Evolutionary conservation across 2,888 invertebrate genomes (phyloP), one percentile per base, ranked within the genome.

Genomic region (Eupeodes latifasciatus): DNA sequence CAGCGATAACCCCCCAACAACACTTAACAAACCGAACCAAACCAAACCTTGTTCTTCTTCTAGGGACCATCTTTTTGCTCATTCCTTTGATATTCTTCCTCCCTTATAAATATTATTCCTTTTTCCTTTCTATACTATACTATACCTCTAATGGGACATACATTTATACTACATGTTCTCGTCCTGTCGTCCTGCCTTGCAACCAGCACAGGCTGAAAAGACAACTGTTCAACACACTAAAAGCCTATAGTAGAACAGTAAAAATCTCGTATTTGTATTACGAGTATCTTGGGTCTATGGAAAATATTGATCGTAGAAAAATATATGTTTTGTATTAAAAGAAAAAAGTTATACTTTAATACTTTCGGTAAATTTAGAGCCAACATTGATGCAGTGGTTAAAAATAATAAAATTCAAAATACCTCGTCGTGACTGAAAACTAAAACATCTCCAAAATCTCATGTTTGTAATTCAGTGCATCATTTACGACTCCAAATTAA

Each of bases 101-200:
- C 78, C 83, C 83, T 71, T 86, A 62, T 40, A 78, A 76, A 59
- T 59, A 59, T 59, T 69, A 53, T 51, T 78, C 40, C 55, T n/a
- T 74, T 55, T 40, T n/a, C 12, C 3, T 71, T 55, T 53, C 55
- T 71, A 40, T 14, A 16, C 27, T 11, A 14, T 36, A 71, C 55
- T 55, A n/a, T 72, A 75, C 75, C 76, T 72, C 76, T 84, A 71
- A 84, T 77, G 72, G 84, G 87, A 80, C 87, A 84, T 80, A 77
- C 40, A 55, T 27, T 66, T 72, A 11, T 47, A 4, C 47, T 74
- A n/a, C 80, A 57, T 53, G 53, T 55, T 6, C 16, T 55, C 55
- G 71, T 71, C 71, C 53, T 55, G 53, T 6, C 7, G 51, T 71
- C 19, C 40, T 59, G 67, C n/a, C 19, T 27, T 64, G 76, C 66